Evolutionary conservation across 2,888 invertebrate species (phyloP).

Genomic region (Ormia ochracea): DNA sequence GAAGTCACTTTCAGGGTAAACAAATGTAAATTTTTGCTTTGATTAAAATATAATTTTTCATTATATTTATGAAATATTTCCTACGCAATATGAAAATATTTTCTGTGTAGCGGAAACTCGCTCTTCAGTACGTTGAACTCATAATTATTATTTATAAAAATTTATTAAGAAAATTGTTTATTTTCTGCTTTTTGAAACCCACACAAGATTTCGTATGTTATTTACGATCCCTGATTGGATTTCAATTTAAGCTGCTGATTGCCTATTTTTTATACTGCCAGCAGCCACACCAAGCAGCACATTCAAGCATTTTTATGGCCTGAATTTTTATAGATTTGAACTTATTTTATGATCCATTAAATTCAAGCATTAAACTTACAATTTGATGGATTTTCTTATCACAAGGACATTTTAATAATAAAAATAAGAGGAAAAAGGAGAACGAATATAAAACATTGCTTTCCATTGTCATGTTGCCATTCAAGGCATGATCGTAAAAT

Average conservation of each 20-base stretch:
- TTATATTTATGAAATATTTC: no score
- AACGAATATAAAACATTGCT: constrained; percentile 15
- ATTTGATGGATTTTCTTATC: constrained; percentile 59
- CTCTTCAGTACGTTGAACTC: no score
- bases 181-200: background rate
- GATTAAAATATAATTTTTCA: no score
- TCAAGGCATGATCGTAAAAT: constrained; percentile 10
- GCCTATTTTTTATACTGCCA: background rate
- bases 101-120: no score
- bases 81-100: no score
- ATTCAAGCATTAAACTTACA: constrained; percentile 52
- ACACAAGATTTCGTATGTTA: background rate
- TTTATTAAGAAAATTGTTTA: no score
- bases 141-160: no score
- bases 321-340: constrained; percentile 17
- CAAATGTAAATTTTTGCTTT: no score
- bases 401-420: constrained; percentile 30
- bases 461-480: background rate
- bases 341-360: constrained; percentile 52
- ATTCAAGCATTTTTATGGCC: background rate
- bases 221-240: background rate
- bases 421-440: constrained; percentile 6
- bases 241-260: constrained; percentile 2
- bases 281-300: background rate
- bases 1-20: no score